These are phyloP conservation scores for Ptychochromis oligacanthus DNA, from an alignment of 2,113 vertebrate genomes.

Conservation along the genomic window DNA sequence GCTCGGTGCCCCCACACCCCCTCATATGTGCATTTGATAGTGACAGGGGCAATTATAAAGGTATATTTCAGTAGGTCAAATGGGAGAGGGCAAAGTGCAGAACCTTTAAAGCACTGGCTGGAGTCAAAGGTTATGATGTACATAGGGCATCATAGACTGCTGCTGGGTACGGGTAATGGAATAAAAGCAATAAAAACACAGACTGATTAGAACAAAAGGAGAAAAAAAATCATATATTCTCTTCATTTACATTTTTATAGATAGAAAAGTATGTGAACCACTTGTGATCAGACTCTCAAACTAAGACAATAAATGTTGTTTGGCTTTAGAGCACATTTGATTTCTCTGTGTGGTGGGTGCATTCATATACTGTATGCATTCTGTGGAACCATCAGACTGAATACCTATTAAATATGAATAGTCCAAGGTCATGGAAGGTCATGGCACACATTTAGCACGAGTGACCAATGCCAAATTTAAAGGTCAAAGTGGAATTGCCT, in stretches of 20 bases:
- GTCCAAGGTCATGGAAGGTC: constrained; percentile 75
- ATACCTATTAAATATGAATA: constrained; percentile 79
- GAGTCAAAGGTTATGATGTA: constrained; percentile 81
- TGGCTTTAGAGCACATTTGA: background rate
- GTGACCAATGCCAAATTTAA: constrained; percentile 78
- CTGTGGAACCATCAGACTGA: constrained; percentile 47
- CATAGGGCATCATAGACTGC: constrained; percentile 64
- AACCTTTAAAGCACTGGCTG: constrained; percentile 77
- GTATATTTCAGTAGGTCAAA: constrained; percentile 84
- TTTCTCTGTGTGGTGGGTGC: constrained; percentile 17
- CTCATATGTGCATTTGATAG: constrained; percentile 81
- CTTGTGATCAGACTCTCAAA: constrained; percentile 28
- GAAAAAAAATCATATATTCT: constrained; percentile 8
- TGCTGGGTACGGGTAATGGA: constrained; percentile 61
- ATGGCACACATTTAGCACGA: constrained; percentile 72
- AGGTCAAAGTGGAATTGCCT: constrained; percentile 82
- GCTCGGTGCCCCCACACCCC: constrained; percentile 57
- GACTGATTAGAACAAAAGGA: constrained; percentile 42
- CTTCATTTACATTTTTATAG: constrained; percentile 17
- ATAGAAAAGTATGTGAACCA: background rate
- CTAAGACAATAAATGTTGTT: constrained; percentile 10
- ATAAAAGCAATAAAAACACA: constrained; percentile 59
- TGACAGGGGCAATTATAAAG: constrained; percentile 80
- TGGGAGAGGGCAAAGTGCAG: constrained; percentile 81
- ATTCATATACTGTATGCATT: constrained; percentile 21